Evolutionary conservation across 2,888 invertebrate genomes (phyloP).

Genomic region (Piscicola geometra): DNA sequence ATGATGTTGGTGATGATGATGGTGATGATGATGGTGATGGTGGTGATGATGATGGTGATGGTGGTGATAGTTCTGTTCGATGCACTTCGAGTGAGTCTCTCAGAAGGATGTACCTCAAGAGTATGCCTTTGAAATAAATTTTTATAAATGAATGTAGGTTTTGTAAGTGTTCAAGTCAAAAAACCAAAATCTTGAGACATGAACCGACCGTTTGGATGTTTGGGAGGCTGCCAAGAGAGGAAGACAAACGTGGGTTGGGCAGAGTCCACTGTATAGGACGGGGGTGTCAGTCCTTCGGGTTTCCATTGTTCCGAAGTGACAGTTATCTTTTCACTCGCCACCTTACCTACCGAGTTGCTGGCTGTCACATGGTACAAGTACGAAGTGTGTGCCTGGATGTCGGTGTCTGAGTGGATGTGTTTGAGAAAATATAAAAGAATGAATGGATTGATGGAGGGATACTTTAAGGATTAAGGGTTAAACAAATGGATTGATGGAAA

Average conservation of each 20-base stretch:
- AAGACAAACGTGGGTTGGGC: not conserved
- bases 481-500: too few species aligned
- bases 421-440: not conserved
- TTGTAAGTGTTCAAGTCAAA: not conserved
- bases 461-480: too few species aligned
- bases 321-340: not conserved
- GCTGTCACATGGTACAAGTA: not conserved
- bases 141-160: not conserved
- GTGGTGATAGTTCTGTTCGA: slow-evolving; percentile 13
- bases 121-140: not conserved
- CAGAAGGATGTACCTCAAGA: not conserved
- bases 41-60: slow-evolving; percentile 16
- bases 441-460: not conserved
- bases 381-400: not conserved
- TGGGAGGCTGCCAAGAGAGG: not conserved
- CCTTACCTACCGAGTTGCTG: not conserved
- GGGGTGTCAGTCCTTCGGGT: not conserved
- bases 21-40: slow-evolving; percentile 23
- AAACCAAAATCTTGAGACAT: not conserved
- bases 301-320: not conserved
- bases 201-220: not conserved
- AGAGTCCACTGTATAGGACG: not conserved
- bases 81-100: slow-evolving; percentile 1
- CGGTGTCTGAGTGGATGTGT: not conserved
- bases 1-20: slow-evolving; percentile 30